phyloP scores from a whole-genome alignment of 2,888 invertebrate genomes.

The Agrochola litura region DNA sequence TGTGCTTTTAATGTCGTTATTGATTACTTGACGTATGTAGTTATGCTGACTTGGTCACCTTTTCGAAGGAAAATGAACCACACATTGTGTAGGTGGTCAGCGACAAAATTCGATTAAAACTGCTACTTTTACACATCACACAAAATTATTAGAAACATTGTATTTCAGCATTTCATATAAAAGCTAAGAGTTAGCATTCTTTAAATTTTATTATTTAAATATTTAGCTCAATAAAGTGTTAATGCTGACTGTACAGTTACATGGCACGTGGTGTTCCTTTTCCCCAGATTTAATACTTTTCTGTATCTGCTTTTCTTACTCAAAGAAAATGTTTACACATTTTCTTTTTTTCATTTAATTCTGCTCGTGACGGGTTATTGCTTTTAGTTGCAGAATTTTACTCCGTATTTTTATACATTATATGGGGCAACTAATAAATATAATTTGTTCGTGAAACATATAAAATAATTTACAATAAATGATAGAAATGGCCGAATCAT shows the following conservation, averaged over 20 bases:
- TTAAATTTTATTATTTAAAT: background rate
- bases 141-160: background rate
- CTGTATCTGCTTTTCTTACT: background rate
- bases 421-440: slow-evolving; percentile 26
- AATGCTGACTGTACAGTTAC: background rate
- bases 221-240: background rate
- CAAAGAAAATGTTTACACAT: slow-evolving; percentile 3
- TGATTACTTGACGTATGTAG: slow-evolving; percentile 7
- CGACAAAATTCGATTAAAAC: too few relatives aligned
- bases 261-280: background rate
- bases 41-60: background rate
- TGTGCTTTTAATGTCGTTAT: background rate
- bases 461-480: slow-evolving; percentile 44
- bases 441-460: slow-evolving; percentile 21
- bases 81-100: background rate
- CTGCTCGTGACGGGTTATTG: slow-evolving; percentile 6
- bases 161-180: background rate
- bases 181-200: background rate
- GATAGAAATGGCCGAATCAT: slow-evolving; percentile 40
- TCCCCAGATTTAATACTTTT: background rate
- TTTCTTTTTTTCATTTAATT: slow-evolving; percentile 16
- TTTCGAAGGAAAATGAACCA: background rate
- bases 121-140: background rate
- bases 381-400: slow-evolving; percentile 5
- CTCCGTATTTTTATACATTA: slow-evolving; percentile 9